Evolutionary conservation across 2,113 vertebrate genomes (phyloP), one percentile per base, ranked within the genome.

Genomic region (Mobula birostris): DNA sequence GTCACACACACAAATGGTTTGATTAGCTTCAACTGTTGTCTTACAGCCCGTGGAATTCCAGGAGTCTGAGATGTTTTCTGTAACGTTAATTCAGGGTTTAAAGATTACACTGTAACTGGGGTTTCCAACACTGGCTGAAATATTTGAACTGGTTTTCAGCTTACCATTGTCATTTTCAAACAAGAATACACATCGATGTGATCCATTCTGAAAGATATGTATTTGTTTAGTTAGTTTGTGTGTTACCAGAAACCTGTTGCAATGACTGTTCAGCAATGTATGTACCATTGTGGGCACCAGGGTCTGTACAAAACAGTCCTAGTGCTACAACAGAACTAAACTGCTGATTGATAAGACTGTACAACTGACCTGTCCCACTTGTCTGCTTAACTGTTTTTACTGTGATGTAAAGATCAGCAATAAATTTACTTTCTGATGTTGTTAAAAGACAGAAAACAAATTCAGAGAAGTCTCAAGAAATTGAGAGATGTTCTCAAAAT

Each of bases 1-100:
- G 94, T 97, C 74, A 0, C 98, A 98, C 94, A 68, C 96, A 94
- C 98, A 99, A 15, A 96, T n/a, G 0, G 97, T 97, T 3, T 94
- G 3, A 0, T 80, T 1, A 1, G 94, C 87, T 0, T 19, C 2
- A 0, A 19, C 7, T 2, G 0, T 92, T 0, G 97, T 98, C 1
- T 2, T 14, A 93, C 98, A 98, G 82, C 98, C 97, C 0, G 88
- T 27, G 74, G 94, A 95, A 94, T 94, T 94, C 98, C 98, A 98
- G 56, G 94, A 27, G 85, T 97, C 97, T 96, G 85, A 0, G 7
- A 61, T 94, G n/a, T 95, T 76, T 1, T 93, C 91, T 93, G 91
- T 93, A 93, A 93, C 91, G 74, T 24, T 4, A 74, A 21, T 27
- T 48, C 24, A 61, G 66, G 61, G 91, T 74, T 21, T 56, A 93